phyloP scores from a whole-genome alignment of 2,113 vertebrate species.

The Cololabis saira region DNA sequence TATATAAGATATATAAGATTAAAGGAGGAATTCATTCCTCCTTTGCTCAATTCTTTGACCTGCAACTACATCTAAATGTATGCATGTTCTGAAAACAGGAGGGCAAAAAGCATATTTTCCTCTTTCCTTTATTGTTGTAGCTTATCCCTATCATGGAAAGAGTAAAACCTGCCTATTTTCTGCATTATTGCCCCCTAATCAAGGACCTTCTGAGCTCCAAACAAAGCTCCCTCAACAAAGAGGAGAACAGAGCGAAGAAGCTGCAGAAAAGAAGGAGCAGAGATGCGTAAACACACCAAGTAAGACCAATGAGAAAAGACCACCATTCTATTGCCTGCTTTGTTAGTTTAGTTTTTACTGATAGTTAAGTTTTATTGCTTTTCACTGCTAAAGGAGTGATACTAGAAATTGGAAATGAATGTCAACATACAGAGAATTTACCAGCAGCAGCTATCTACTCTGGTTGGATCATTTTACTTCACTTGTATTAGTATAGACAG shows the following conservation, averaged over 20 bases:
- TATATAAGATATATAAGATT: too few species aligned
- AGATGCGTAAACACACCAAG: constrained; percentile 13
- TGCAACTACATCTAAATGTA: too few species aligned
- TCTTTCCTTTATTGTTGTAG: constrained; percentile 16
- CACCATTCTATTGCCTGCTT: constrained; percentile 43
- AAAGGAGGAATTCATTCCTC: too few species aligned
- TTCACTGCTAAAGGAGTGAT: constrained; percentile 31
- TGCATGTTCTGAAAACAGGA: too few species aligned
- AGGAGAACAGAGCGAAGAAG: constrained; percentile 16
- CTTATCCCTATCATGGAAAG: constrained; percentile 29
- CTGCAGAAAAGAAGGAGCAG: not conserved
- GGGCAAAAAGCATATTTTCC: not conserved
- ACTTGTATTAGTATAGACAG: not conserved
- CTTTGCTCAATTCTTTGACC: too few species aligned
- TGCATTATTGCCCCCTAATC: constrained; percentile 44
- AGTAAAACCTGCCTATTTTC: constrained; percentile 45
- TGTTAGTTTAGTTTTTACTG: constrained; percentile 51
- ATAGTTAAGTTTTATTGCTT: too few species aligned
- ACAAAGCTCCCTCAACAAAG: constrained; percentile 39
- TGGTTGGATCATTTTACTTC: too few species aligned
- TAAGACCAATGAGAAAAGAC: constrained; percentile 34
- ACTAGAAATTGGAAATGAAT: constrained; percentile 35
- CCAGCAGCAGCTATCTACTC: constrained; percentile 23
- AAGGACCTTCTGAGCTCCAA: constrained; percentile 46
- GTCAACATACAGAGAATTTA: constrained; percentile 18